These are phyloP conservation scores for Xenopus borealis DNA, from an alignment of 2,113 vertebrate species.

Conservation along the genomic window DNA sequence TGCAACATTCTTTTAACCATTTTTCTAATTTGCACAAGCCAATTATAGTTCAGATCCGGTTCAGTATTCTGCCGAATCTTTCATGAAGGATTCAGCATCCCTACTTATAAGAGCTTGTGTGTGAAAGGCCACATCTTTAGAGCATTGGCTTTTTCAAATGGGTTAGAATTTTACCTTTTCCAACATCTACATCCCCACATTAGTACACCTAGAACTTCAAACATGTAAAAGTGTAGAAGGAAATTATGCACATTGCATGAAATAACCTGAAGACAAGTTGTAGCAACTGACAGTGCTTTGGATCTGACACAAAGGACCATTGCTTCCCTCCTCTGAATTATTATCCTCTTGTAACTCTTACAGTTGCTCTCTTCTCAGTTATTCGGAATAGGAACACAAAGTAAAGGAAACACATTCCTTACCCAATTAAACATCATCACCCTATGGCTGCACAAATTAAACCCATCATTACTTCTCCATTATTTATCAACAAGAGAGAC, in stretches of 20 bases:
- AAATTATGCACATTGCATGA: background rate
- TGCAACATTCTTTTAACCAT: too few species aligned
- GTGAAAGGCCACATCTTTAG: too few species aligned
- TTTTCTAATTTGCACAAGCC: too few species aligned
- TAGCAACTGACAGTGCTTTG: slow-evolving; percentile 22
- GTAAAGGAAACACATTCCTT: slow-evolving; percentile 27
- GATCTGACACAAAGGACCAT: slow-evolving; percentile 6
- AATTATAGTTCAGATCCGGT: too few species aligned
- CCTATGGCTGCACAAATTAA: slow-evolving; percentile 41
- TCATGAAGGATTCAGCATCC: too few species aligned
- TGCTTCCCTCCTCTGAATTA: slow-evolving; percentile 19
- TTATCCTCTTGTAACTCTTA: slow-evolving; percentile 30
- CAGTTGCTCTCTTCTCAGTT: slow-evolving; percentile 17
- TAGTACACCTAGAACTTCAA: too few species aligned
- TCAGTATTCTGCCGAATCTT: too few species aligned
- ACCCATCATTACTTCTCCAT: slow-evolving; percentile 19
- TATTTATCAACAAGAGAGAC: slow-evolving; percentile 31
- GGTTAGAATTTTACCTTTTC: too few species aligned
- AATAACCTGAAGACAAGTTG: slow-evolving; percentile 25
- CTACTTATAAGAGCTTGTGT: too few species aligned
- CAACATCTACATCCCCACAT: too few species aligned
- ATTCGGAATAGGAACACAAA: background rate
- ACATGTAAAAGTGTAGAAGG: background rate
- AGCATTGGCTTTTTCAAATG: too few species aligned
- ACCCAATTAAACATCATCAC: slow-evolving; percentile 45